Evolutionary conservation across 2,113 vertebrate species (phyloP).

Genomic region (Corydoras maculifer): DNA sequence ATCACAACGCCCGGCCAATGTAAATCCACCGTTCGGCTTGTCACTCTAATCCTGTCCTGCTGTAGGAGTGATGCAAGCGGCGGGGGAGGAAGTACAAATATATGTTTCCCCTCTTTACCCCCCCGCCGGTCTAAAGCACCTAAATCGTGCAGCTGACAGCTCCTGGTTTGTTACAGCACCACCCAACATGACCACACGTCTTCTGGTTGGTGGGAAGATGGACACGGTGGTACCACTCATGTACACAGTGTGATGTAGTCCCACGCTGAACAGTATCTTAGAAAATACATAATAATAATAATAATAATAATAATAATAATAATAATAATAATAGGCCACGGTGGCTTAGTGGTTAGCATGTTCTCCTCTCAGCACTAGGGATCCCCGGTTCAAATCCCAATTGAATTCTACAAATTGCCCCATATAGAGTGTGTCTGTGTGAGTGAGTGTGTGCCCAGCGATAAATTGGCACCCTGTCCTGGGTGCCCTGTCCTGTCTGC

Average conservation of each 20-base stretch:
- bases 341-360: no score
- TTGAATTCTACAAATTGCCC: no score
- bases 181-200: neutral
- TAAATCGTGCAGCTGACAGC: neutral
- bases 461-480: no score
- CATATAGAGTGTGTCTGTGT: no score
- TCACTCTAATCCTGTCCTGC: slow-evolving; percentile 10
- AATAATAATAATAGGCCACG: no score
- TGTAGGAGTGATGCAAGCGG: slow-evolving; percentile 1
- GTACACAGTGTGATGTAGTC: slow-evolving; percentile 19
- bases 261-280: slow-evolving; percentile 27
- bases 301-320: no score
- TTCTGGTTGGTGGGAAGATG: slow-evolving; percentile 3
- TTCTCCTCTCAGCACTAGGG: no score
- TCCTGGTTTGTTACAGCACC: neutral
- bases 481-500: no score
- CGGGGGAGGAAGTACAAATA: neutral
- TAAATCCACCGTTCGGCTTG: neutral
- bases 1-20: no score
- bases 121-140: neutral
- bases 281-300: slow-evolving; percentile 17
- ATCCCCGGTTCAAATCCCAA: no score
- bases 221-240: slow-evolving; percentile 1
- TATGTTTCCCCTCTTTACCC: slow-evolving; percentile 13
- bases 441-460: no score